Percentiles rank a stretch among this genome's conserved stretches.
Evolutionary conservation across 1,140 invertebrate genomes (phyloP).

Genomic region (Hypothenemus hampei): DNA sequence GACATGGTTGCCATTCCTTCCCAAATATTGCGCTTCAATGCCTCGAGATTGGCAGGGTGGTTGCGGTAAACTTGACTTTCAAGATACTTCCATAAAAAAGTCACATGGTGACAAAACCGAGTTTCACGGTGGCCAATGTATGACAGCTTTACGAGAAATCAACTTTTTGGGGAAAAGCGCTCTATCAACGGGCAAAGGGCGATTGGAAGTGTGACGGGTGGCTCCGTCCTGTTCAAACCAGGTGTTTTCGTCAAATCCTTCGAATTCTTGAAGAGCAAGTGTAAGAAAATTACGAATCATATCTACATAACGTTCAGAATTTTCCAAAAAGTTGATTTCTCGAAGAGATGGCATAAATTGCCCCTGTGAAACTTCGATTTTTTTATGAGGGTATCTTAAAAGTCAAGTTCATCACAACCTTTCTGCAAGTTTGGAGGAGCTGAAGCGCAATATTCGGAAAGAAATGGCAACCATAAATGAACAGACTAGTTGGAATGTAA

Average conservation of each 20-base stretch:
- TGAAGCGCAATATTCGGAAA: background rate
- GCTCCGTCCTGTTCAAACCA: background rate
- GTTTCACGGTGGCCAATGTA: background rate
- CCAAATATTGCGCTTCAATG: background rate
- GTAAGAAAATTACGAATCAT: background rate
- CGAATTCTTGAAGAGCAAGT: background rate
- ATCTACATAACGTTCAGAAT: background rate
- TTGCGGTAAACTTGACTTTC: background rate
- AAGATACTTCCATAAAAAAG: conserved; percentile 1
- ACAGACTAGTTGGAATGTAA: background rate
- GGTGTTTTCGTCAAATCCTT: background rate
- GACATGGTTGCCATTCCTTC: background rate
- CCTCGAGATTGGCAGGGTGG: background rate
- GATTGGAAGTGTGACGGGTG: background rate
- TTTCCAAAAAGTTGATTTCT: no score
- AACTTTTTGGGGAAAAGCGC: background rate
- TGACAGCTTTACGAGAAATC: background rate
- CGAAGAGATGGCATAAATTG: no score
- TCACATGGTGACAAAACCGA: background rate
- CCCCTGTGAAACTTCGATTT: no score
- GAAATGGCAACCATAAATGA: background rate
- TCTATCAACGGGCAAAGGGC: background rate
- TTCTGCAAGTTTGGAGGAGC: background rate
- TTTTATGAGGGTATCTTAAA: conserved; percentile 2
- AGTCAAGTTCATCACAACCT: background rate